These are phyloP conservation scores for Panulirus ornatus DNA, from an alignment of 1,140 invertebrate genomes.

Conservation along the genomic window DNA sequence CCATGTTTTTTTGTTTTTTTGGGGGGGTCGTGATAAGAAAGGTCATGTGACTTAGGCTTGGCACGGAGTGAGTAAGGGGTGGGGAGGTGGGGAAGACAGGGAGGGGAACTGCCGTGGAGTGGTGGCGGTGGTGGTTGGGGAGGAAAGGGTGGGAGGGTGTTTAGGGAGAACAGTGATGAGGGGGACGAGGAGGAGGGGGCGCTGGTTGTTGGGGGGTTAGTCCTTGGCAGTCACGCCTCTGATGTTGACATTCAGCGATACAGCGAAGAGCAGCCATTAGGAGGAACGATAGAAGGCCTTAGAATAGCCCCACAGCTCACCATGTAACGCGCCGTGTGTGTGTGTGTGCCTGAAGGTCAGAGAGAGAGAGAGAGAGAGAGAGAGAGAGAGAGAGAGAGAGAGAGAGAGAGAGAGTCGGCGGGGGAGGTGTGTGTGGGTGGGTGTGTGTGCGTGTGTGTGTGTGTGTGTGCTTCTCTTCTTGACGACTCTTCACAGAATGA, in stretches of 20 bases:
- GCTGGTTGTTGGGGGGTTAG: neutral
- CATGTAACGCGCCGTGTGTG: too few species aligned
- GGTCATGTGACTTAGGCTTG: too few species aligned
- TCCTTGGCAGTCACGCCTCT: too few species aligned
- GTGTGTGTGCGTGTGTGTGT: neutral
- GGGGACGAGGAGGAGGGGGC: neutral
- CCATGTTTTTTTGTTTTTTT: too few species aligned
- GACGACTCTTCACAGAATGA: neutral
- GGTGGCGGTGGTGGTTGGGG: too few species aligned
- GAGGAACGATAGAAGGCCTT: too few species aligned
- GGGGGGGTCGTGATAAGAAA: too few species aligned
- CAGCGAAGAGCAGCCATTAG: too few species aligned
- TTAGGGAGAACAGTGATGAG: neutral
- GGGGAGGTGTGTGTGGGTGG: neutral
- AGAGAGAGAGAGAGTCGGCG: neutral
- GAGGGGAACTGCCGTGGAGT: neutral
- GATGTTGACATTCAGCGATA: too few species aligned
- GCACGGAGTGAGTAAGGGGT: neutral
- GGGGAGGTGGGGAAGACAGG: neutral
- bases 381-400: neutral
- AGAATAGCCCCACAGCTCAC: too few species aligned
- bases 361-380: neutral
- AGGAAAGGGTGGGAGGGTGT: neutral
- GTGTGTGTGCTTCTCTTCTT: neutral
- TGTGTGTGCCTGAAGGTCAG: neutral